Conservation (phyloP, 2,113 vertebrate genomes). For the Lagopus muta region DNA sequence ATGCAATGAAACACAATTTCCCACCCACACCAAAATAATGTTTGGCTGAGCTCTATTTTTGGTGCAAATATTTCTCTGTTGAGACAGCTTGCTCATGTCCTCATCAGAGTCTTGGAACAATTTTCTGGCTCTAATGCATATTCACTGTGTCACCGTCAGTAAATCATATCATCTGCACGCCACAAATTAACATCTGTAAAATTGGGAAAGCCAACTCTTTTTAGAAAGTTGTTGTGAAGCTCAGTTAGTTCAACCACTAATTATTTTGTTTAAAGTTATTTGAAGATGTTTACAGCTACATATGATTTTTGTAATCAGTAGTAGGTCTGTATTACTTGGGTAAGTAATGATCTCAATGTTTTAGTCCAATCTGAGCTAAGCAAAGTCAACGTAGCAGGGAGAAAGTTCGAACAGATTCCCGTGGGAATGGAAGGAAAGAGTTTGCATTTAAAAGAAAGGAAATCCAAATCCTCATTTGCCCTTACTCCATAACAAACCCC, state of each 20-base stretch:
- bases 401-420: constrained; percentile 25
- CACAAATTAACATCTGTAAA: constrained; percentile 57
- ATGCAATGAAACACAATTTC: background rate
- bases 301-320: background rate
- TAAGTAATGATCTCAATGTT: background rate
- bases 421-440: background rate
- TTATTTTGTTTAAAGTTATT: constrained; percentile 51
- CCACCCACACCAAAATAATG: constrained; percentile 25
- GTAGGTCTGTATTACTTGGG: background rate
- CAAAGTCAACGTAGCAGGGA: background rate
- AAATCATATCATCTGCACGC: constrained; percentile 33
- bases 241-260: constrained; percentile 37
- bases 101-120: constrained; percentile 22
- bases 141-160: constrained; percentile 30
- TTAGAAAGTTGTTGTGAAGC: constrained; percentile 12
- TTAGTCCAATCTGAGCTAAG: background rate
- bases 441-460: background rate
- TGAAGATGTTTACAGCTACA: constrained; percentile 42
- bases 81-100: constrained; percentile 51
- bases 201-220: background rate
- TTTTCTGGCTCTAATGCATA: constrained; percentile 52
- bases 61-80: constrained; percentile 55
- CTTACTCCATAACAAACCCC: constrained; percentile 4
- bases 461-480: constrained; percentile 36
- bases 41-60: constrained; percentile 52